A percentile compares a stretch with the other conserved stretches of the same genome.
Evolutionary conservation across 2,888 invertebrate species (phyloP).

Genomic region (Pseudoips prasinana): DNA sequence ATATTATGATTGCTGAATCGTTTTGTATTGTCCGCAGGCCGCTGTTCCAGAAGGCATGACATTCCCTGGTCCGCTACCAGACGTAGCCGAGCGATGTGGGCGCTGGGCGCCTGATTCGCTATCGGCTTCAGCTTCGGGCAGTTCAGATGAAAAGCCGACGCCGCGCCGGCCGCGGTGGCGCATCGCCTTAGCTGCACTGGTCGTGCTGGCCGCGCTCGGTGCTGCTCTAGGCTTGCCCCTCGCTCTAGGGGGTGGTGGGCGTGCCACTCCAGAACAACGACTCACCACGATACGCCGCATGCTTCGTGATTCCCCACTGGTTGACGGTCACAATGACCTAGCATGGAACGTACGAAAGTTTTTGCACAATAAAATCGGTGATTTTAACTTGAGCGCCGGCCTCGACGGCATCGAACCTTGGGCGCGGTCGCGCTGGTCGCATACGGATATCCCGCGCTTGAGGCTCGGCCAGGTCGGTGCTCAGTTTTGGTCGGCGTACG

Average conservation of each 20-base stretch:
- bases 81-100: conserved; percentile 77
- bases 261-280: conserved; percentile 83
- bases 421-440: conserved; percentile 94
- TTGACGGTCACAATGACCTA: conserved; percentile 93
- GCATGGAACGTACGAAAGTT: conserved; percentile 95
- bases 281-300: conserved; percentile 84
- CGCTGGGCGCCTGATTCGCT: conserved; percentile 76
- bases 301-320: conserved; percentile 86
- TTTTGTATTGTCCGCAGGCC: conserved; percentile 63
- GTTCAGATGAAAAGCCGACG: conserved; percentile 74
- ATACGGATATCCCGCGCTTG: conserved; percentile 94
- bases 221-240: conserved; percentile 83
- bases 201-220: conserved; percentile 81
- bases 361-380: conserved; percentile 89
- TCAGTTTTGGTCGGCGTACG: conserved; percentile 95
- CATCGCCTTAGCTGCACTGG: conserved; percentile 81
- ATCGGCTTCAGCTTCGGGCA: conserved; percentile 74
- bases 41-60: conserved; percentile 78
- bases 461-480: conserved; percentile 93
- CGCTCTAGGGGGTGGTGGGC: conserved; percentile 70
- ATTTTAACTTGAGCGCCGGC: conserved; percentile 85
- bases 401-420: conserved; percentile 88
- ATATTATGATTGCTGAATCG: too few relatives aligned
- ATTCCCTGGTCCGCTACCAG: conserved; percentile 76
- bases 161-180: conserved; percentile 80